These are phyloP conservation scores for Dryomyza anilis DNA, from an alignment of 2,888 invertebrate genomes.

Conservation along the genomic window DNA sequence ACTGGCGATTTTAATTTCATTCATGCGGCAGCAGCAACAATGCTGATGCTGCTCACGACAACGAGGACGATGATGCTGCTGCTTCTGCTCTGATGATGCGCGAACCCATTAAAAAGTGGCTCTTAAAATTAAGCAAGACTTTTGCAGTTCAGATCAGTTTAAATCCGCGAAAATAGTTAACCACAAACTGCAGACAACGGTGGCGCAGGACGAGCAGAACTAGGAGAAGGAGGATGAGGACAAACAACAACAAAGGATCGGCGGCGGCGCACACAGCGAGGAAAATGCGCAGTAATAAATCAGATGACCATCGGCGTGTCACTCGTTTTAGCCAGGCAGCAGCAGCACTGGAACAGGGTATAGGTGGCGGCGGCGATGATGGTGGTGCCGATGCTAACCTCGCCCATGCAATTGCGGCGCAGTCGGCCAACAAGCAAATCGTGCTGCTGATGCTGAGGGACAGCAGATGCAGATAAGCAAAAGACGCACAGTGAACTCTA, in stretches of 20 bases:
- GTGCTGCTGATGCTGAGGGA: too few relatives aligned
- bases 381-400: not conserved
- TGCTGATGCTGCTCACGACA: not conserved
- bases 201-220: not conserved
- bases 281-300: constrained; percentile 21
- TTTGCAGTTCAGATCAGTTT: not conserved
- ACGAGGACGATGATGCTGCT: not conserved
- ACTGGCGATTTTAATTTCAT: constrained; percentile 2
- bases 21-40: not conserved
- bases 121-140: constrained; percentile 9
- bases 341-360: not conserved
- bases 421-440: too few relatives aligned
- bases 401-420: too few relatives aligned
- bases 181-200: not conserved
- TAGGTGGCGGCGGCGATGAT: not conserved
- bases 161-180: constrained; percentile 9
- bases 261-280: constrained; percentile 7
- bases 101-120: constrained; percentile 5
- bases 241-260: not conserved
- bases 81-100: not conserved
- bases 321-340: constrained; percentile 1
- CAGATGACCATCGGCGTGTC: constrained; percentile 23
- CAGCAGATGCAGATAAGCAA: too few relatives aligned
- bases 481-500: too few relatives aligned
- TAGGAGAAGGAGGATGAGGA: not conserved